Evolutionary conservation across 2,888 invertebrate genomes (phyloP), one percentile per base, ranked within the genome.

Genomic region (Physocephala rufipes): DNA sequence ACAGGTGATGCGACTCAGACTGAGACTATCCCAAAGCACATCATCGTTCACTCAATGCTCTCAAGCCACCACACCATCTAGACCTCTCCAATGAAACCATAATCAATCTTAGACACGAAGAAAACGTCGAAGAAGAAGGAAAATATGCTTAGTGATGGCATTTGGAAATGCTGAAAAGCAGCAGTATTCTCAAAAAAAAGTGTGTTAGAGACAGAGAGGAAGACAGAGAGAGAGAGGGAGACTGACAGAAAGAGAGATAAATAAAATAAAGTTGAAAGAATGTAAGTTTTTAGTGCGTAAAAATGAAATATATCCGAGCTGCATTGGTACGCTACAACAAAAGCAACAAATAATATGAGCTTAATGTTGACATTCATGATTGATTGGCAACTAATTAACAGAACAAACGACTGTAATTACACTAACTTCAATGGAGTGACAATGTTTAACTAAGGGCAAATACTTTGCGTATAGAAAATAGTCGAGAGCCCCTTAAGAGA

Each of bases 361-460:
- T 67, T 67, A 55, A 53, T 36, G 67, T 58, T 67, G 67, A 58
- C 67, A 58, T 67, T 65, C 73, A 83, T 83, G 82, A 83, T 83
- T 83, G 82, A 84, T 83, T 83, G 80, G 84, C 84, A 83, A 83
- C 83, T 84, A 84, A 83, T 83, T 83, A 83, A 81, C 82, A 81
- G 78, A 81, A 83, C 82, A 83, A 81, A 81, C 82, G 82, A 80
- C 78, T 78, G 79, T 81, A 82, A 82, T 82, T 82, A 82, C n/a
- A n/a, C 80, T 5, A n/a, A 19, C 49, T 16, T 49, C 49, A n/a
- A n/a, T n/a, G 9, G 36, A 36, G 36, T 36, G 36, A 36, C 36
- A 36, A 36, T 36, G 9, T 36, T 36, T 36, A 36, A 36, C 4
- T 9, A 9, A 9, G 36, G 36, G 36, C 36, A 36, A n/a, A 36